A percentile compares a stretch with the other conserved stretches of the same genome.
Evolutionary conservation across 2,888 invertebrate genomes (phyloP).

Genomic region (Euproctis similis): DNA sequence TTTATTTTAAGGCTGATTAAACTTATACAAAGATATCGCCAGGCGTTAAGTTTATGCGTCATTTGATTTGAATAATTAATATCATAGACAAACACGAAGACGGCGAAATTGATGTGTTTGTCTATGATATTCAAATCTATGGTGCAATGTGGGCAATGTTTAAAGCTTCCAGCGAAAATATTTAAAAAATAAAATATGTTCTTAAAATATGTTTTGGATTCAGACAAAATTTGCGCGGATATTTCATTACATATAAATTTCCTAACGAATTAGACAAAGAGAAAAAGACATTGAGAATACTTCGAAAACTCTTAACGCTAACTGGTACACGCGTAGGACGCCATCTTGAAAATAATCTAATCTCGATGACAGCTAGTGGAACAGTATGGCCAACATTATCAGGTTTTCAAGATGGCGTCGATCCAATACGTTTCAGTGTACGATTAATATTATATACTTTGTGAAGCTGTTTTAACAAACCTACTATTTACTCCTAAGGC

Average conservation of each 20-base stretch:
- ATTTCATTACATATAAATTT: constrained; percentile 21
- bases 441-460: no score
- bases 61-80: constrained; percentile 16
- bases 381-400: no score
- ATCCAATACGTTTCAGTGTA: no score
- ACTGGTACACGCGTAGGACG: constrained; percentile 46
- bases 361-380: no score
- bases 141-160: constrained; percentile 7
- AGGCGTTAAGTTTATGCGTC: constrained; percentile 56
- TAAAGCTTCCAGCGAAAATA: constrained; percentile 35
- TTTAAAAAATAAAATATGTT: constrained; percentile 42
- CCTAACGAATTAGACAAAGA: constrained; percentile 67
- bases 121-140: no score
- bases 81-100: constrained; percentile 8
- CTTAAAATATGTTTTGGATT: constrained; percentile 4
- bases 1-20: constrained; percentile 58
- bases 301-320: constrained; percentile 62
- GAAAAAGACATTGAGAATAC: constrained; percentile 67
- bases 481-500: constrained; percentile 68
- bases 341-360: no score
- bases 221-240: constrained; percentile 20
- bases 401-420: no score
- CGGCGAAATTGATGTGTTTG: constrained; percentile 3
- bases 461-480: constrained; percentile 50
- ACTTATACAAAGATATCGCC: constrained; percentile 51